phyloP scores from a whole-genome alignment of 2,888 invertebrate genomes.

The Mayetiola destructor region DNA sequence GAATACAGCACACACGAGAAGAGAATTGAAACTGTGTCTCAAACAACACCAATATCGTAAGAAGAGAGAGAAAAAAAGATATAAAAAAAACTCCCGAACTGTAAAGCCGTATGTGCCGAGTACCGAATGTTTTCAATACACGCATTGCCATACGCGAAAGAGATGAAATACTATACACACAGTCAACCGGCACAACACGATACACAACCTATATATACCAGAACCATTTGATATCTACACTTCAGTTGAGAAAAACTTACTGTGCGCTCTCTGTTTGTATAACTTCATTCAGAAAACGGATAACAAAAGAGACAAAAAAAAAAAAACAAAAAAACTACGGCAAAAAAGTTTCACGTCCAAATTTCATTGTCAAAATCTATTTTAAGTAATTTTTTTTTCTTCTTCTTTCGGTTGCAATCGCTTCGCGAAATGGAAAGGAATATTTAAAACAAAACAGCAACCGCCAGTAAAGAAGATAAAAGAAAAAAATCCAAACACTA shows the following conservation, averaged over 20 bases:
- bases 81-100: neutral
- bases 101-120: too few species aligned
- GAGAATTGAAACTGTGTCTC: too few species aligned
- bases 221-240: slow-evolving; percentile 10
- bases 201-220: slow-evolving; percentile 13
- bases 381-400: too few species aligned
- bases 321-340: neutral
- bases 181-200: slow-evolving; percentile 10
- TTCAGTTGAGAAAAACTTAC: slow-evolving; percentile 14
- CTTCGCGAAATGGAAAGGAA: too few species aligned
- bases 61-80: neutral
- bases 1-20: neutral
- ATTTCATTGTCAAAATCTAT: too few species aligned
- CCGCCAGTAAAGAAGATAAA: too few species aligned
- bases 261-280: slow-evolving; percentile 8
- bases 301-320: too few species aligned
- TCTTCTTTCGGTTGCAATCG: too few species aligned
- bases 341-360: too few species aligned
- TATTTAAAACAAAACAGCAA: too few species aligned
- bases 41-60: too few species aligned
- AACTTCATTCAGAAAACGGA: neutral
- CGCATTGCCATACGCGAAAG: slow-evolving; percentile 3
- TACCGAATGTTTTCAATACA: neutral
- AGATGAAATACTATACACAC: neutral
- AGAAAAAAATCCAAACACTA: too few species aligned